Evolutionary conservation across 2,113 vertebrate genomes (phyloP).

Genomic region (Labeo rohita): DNA sequence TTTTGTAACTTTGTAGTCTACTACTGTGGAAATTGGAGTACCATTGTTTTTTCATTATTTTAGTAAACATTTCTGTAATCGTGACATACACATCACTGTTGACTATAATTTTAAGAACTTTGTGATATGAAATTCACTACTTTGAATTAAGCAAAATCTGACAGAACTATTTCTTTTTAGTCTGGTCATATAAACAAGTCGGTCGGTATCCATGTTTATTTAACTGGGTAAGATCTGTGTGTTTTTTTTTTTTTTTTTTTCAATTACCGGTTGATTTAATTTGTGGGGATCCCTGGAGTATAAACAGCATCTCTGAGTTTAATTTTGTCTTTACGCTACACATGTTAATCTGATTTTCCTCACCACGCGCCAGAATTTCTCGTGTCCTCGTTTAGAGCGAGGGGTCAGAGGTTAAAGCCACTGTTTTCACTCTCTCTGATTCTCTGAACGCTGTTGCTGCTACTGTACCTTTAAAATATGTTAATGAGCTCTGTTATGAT

Average conservation of each 20-base stretch:
- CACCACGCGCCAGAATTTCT: neutral
- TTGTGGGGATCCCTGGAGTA: neutral
- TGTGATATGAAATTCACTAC: no score
- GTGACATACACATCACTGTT: no score
- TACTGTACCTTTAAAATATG: neutral
- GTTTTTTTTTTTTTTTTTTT: neutral
- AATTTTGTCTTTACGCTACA: neutral
- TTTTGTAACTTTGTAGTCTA: no score
- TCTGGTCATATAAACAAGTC: no score
- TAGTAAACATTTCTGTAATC: no score
- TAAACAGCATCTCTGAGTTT: neutral
- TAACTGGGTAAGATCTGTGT: neutral
- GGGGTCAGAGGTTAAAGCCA: neutral
- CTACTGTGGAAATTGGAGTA: no score
- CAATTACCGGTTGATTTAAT: neutral
- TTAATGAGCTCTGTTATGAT: neutral
- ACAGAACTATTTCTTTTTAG: no score
- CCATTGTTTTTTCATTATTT: no score
- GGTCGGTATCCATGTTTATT: neutral
- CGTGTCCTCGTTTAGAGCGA: neutral
- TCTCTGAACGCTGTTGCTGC: neutral
- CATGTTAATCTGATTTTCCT: constrained; percentile 24
- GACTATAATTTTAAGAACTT: no score
- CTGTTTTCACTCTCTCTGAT: neutral
- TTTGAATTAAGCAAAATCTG: no score